These are phyloP conservation scores for Trichogramma pretiosum DNA, from an alignment of 1,140 invertebrate genomes.

Conservation along the genomic window DNA sequence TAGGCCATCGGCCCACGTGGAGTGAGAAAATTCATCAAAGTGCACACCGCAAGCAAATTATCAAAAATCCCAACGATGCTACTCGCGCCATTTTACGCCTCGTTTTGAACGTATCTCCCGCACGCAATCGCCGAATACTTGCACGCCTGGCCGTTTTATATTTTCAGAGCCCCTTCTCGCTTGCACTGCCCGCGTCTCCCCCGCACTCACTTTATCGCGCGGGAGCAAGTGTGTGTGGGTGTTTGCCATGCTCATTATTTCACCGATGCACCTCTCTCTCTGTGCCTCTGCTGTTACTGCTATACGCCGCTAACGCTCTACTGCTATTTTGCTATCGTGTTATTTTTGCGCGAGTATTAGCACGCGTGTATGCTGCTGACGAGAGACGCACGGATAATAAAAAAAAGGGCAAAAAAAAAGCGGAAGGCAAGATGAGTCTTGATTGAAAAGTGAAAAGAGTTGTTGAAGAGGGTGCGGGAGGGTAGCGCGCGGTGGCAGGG, in stretches of 20 bases:
- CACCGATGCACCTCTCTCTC: background rate
- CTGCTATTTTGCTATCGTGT: no score
- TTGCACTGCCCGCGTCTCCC: no score
- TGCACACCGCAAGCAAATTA: conserved; percentile 6
- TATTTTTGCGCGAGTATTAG: conserved; percentile 3
- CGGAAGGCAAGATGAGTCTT: background rate
- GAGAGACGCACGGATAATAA: background rate
- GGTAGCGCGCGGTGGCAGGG: no score
- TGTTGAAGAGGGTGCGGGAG: background rate
- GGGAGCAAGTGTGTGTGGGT: no score
- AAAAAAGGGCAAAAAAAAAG: background rate
- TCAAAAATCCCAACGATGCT: conserved; percentile 4
- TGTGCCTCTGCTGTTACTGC: background rate
- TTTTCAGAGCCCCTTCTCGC: background rate
- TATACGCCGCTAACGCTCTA: background rate
- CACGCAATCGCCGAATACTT: background rate
- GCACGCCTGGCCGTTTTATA: background rate
- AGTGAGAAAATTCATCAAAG: conserved; percentile 9
- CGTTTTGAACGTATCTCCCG: background rate
- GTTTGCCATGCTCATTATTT: background rate
- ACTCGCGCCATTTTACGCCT: background rate
- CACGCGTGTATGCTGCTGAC: background rate
- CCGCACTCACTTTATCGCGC: no score
- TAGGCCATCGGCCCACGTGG: no score
- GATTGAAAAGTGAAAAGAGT: conserved; percentile 3